Evolutionary conservation across 2,113 vertebrate species (phyloP).

Genomic region (Crotophaga sulcirostris): DNA sequence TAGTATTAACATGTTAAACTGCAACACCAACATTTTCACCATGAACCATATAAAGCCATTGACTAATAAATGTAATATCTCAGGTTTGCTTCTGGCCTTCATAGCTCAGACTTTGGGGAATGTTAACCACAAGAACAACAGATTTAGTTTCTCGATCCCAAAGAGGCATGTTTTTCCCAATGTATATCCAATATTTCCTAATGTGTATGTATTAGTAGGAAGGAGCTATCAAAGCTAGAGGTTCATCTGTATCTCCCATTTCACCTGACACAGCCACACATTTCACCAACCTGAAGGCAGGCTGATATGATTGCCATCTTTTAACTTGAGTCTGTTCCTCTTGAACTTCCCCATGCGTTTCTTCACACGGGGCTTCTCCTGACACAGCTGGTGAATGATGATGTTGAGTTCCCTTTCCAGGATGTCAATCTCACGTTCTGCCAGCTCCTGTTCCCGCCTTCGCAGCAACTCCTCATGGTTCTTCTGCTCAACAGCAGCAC

Average conservation of each 20-base stretch:
- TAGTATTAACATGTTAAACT: neutral
- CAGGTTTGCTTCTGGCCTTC: neutral
- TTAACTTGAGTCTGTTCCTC: constrained; percentile 90
- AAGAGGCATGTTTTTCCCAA: neutral
- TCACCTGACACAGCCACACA: neutral
- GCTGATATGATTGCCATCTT: constrained; percentile 95
- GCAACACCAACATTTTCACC: neutral
- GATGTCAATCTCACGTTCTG: constrained; percentile 94
- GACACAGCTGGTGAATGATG: constrained; percentile 97
- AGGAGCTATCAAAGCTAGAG: neutral
- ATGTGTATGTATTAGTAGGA: accelerated
- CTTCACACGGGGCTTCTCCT: constrained; percentile 94
- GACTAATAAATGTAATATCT: neutral
- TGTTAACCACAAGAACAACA: neutral
- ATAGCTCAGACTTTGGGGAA: neutral
- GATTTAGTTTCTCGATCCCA: neutral
- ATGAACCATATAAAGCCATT: neutral
- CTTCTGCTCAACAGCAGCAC: constrained; percentile 94
- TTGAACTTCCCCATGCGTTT: constrained; percentile 95
- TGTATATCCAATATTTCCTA: neutral
- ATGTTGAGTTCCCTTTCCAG: constrained; percentile 95
- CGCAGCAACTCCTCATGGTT: constrained; percentile 91
- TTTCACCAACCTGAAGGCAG: constrained; percentile 87
- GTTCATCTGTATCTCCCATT: neutral
- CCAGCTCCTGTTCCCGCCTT: constrained; percentile 92